Evolutionary conservation across 2,113 vertebrate genomes (phyloP).

Genomic region (Aptenodytes patagonicus): DNA sequence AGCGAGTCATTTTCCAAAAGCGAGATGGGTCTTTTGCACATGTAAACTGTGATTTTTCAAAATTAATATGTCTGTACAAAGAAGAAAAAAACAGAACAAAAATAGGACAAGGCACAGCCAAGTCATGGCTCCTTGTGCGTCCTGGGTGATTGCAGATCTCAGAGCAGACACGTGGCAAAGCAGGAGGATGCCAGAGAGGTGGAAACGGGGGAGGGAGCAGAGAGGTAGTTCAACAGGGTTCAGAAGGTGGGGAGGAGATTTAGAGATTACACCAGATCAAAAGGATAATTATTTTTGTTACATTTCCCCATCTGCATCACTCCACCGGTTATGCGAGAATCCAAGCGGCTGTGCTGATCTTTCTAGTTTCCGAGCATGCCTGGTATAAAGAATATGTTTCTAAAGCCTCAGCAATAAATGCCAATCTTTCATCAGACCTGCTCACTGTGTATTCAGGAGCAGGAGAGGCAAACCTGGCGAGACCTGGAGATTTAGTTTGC

Average conservation of each 20-base stretch:
- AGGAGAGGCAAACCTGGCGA: accelerated
- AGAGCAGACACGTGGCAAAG: background rate
- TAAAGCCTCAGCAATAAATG: background rate
- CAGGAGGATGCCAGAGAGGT: background rate
- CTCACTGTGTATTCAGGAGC: background rate
- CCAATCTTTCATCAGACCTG: background rate
- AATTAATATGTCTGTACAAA: accelerated
- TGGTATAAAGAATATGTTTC: background rate
- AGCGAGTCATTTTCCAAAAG: accelerated
- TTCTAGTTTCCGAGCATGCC: background rate
- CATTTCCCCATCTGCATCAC: constrained; percentile 28
- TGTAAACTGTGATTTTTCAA: accelerated
- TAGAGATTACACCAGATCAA: constrained; percentile 44
- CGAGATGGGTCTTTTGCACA: accelerated
- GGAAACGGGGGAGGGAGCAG: background rate
- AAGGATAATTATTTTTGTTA: constrained; percentile 47
- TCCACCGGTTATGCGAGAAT: background rate
- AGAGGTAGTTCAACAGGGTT: constrained; percentile 32
- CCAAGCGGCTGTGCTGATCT: background rate
- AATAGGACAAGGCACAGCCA: background rate
- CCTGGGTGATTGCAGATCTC: background rate
- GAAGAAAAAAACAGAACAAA: no score
- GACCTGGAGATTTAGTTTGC: background rate
- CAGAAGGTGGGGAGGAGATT: constrained; percentile 34
- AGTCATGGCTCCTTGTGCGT: background rate